These are phyloP conservation scores for Acanthosoma haemorrhoidale DNA, from an alignment of 2,888 invertebrate species.

Conservation along the genomic window DNA sequence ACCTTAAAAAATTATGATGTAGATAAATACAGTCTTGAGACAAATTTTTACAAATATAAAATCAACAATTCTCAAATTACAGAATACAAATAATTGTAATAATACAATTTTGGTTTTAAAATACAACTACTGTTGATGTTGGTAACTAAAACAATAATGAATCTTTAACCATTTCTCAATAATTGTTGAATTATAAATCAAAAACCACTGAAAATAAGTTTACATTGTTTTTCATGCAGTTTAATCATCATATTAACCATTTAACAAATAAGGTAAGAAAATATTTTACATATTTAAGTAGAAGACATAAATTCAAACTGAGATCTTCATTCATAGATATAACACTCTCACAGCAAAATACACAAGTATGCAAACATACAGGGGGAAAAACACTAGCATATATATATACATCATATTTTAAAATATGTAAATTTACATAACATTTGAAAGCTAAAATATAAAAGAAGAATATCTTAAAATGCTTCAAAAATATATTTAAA, in stretches of 20 bases:
- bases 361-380: not conserved
- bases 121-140: not conserved
- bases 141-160: not conserved
- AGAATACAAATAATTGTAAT: not conserved
- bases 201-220: not conserved
- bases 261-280: not conserved
- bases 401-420: conserved; percentile 28
- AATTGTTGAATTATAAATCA: not conserved
- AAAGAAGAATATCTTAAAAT: conserved; percentile 11
- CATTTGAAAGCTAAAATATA: conserved; percentile 23
- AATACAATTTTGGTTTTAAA: not conserved
- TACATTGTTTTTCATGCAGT: not conserved
- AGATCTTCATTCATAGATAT: conserved; percentile 3
- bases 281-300: not conserved
- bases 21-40: not conserved
- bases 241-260: not conserved
- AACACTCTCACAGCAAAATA: conserved; percentile 1
- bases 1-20: not conserved
- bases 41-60: not conserved
- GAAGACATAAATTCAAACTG: conserved; percentile 23
- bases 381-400: conserved; percentile 3
- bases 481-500: conserved; percentile 15
- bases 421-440: conserved; percentile 28
- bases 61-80: not conserved
- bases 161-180: not conserved